Evolutionary conservation across 2,113 vertebrate species (phyloP).

Genomic region (Pangasianodon gigas): DNA sequence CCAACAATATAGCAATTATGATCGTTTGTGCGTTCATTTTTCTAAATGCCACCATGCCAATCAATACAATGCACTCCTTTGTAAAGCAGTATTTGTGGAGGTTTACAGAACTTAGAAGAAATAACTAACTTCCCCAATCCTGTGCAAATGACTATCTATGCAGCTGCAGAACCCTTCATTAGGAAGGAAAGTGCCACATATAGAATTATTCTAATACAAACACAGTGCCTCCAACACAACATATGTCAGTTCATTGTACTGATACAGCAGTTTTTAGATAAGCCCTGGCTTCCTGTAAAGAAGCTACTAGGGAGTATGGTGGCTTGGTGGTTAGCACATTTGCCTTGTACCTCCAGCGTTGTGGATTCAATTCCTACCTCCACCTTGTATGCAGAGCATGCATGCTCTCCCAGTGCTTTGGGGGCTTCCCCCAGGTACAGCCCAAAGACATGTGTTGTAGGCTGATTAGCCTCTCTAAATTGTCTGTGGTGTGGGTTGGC

Average conservation of each 20-base stretch:
- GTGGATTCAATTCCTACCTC: too few relatives aligned
- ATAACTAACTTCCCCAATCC: background rate
- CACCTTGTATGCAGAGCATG: too few relatives aligned
- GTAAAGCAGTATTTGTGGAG: background rate
- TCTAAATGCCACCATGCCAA: background rate
- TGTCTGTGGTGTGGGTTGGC: too few relatives aligned
- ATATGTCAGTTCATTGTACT: background rate
- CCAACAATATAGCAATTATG: background rate
- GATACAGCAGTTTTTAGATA: background rate
- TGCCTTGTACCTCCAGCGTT: too few relatives aligned
- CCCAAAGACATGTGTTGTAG: too few relatives aligned
- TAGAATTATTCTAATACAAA: background rate
- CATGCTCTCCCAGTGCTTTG: too few relatives aligned
- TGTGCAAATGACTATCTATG: background rate
- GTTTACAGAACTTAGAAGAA: background rate
- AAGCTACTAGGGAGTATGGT: background rate
- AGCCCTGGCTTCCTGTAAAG: background rate
- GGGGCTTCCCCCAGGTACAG: too few relatives aligned
- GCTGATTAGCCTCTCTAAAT: too few relatives aligned
- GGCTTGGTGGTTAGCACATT: too few relatives aligned
- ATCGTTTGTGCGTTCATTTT: background rate
- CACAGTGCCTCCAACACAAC: background rate
- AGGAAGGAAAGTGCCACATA: background rate
- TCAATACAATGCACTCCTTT: background rate
- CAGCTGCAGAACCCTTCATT: background rate